These are phyloP conservation scores for Meloe dianella DNA, from an alignment of 2,888 invertebrate species.

Conservation along the genomic window DNA sequence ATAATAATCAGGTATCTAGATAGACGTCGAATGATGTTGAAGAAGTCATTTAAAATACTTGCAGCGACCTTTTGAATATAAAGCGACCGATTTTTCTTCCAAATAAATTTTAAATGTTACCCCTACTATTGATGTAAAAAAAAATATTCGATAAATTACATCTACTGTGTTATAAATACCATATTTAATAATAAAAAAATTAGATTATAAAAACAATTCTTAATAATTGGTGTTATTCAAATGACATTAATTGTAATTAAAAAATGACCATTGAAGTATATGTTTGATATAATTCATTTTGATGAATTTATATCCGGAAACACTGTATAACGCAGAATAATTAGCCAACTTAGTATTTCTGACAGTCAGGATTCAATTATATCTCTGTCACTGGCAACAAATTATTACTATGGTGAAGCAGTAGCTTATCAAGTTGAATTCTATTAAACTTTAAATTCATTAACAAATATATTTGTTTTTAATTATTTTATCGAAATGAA, in stretches of 20 bases:
- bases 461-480: background rate
- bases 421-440: slow-evolving; percentile 1
- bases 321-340: background rate
- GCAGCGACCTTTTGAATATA: slow-evolving; percentile 48
- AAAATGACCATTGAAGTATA: background rate
- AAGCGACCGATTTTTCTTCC: slow-evolving; percentile 47
- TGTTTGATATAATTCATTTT: background rate
- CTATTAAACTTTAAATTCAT: slow-evolving; percentile 3
- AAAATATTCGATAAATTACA: too few species aligned
- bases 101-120: slow-evolving; percentile 34
- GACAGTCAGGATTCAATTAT: slow-evolving; percentile 10
- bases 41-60: slow-evolving; percentile 45
- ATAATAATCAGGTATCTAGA: slow-evolving; percentile 32
- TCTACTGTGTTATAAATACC: too few species aligned
- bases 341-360: background rate
- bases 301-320: background rate
- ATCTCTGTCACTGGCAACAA: background rate
- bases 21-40: slow-evolving; percentile 35
- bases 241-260: slow-evolving; percentile 10
- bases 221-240: slow-evolving; percentile 28
- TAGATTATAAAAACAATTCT: too few species aligned
- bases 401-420: slow-evolving; percentile 2
- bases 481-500: background rate
- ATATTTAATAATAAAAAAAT: too few species aligned
- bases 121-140: too few species aligned